Conservation (phyloP, 2,888 invertebrate species). For the Panzeria rudis region DNA sequence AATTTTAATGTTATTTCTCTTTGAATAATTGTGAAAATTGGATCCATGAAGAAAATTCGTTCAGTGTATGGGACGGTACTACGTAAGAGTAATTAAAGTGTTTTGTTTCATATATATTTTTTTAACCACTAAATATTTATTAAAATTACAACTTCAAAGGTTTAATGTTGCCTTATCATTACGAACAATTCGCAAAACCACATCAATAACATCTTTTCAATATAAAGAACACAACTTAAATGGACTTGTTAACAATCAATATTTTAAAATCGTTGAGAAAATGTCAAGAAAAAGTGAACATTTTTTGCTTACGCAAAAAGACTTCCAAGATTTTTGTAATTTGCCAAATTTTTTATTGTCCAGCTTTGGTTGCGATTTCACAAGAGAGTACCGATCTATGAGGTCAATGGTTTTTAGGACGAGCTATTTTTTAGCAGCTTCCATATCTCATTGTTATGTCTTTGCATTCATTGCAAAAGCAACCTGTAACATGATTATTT, state of each 20-base stretch:
- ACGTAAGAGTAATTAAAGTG: not conserved
- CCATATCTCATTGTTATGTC: constrained; percentile 4
- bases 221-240: constrained; percentile 15
- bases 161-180: constrained; percentile 33
- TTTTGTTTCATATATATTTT: not conserved
- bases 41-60: not conserved
- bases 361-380: constrained; percentile 54
- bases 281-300: constrained; percentile 34
- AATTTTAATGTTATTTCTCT: too few relatives aligned
- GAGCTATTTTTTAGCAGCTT: not conserved
- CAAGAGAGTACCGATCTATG: not conserved
- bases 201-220: constrained; percentile 25
- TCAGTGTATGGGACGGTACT: not conserved
- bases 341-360: constrained; percentile 54
- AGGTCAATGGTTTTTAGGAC: constrained; percentile 1
- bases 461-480: constrained; percentile 35
- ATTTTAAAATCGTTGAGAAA: constrained; percentile 30
- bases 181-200: constrained; percentile 38
- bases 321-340: constrained; percentile 67
- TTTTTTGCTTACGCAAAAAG: constrained; percentile 31
- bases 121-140: constrained; percentile 32
- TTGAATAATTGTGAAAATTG: not conserved
- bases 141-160: constrained; percentile 51
- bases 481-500: not conserved
- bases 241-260: constrained; percentile 18